Evolutionary conservation across 1,140 invertebrate genomes (phyloP).

Genomic region (Orius insidiosus): DNA sequence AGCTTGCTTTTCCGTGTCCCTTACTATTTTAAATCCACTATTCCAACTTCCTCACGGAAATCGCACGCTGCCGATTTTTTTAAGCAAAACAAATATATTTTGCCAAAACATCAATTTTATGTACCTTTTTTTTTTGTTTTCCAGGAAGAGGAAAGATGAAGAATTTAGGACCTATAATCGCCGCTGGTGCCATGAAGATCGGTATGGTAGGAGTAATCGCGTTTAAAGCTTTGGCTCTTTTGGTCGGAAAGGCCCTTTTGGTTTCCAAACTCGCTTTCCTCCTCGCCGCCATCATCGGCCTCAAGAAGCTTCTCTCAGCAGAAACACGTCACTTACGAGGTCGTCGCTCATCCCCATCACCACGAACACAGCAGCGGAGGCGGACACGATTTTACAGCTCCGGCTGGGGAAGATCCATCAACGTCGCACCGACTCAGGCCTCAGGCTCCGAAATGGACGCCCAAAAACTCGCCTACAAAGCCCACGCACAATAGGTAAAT

Average conservation of each 20-base stretch:
- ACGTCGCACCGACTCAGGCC: constrained; percentile 27
- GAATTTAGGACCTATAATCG: constrained; percentile 53
- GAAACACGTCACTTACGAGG: constrained; percentile 57
- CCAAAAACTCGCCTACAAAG: constrained; percentile 45
- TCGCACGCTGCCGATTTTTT: constrained; percentile 4
- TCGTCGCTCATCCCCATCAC: constrained; percentile 47
- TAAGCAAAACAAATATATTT: neutral
- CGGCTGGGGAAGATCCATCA: constrained; percentile 40
- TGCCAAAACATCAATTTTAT: neutral
- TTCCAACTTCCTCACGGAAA: neutral
- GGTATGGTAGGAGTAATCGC: constrained; percentile 58
- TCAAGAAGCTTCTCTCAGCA: constrained; percentile 61
- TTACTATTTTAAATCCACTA: neutral
- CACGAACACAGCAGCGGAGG: constrained; percentile 30
- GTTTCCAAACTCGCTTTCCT: constrained; percentile 66
- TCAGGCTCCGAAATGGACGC: constrained; percentile 28
- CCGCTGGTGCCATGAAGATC: constrained; percentile 57
- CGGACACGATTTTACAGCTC: constrained; percentile 22
- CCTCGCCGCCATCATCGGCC: constrained; percentile 55
- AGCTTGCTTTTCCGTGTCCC: neutral
- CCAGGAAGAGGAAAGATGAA: constrained; percentile 41
- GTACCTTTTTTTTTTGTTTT: constrained; percentile 2
- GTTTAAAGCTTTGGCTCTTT: constrained; percentile 59
- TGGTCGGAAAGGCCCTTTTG: constrained; percentile 65
- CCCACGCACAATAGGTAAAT: constrained; percentile 28